Conservation (phyloP, 1,140 invertebrate species). For the Catajapyx aquilonaris region DNA sequence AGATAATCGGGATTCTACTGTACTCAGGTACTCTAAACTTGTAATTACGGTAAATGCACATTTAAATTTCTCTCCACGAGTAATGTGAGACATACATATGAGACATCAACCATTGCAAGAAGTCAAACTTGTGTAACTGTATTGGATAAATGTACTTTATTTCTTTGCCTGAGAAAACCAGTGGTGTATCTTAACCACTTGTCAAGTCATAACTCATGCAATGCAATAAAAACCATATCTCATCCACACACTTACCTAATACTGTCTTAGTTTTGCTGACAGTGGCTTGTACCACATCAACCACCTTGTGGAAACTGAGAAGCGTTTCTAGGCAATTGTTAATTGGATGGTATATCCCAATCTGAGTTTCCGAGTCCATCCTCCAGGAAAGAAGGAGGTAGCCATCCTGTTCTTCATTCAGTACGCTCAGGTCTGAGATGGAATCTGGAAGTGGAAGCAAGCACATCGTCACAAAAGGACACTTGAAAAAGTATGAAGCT, state of each 20-base stretch:
- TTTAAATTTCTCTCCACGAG: constrained; percentile 9
- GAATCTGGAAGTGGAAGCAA: too few species aligned
- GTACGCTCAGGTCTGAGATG: too few species aligned
- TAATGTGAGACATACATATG: constrained; percentile 8
- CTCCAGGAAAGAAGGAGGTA: too few species aligned
- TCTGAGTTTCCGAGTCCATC: too few species aligned
- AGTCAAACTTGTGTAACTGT: constrained; percentile 8
- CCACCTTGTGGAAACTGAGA: constrained; percentile 33
- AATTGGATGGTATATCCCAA: too few species aligned
- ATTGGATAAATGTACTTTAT: constrained; percentile 9
- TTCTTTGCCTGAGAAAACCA: constrained; percentile 1
- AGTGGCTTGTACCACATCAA: constrained; percentile 54
- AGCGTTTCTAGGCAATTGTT: too few species aligned
- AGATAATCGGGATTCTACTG: too few species aligned
- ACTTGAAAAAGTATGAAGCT: too few species aligned
- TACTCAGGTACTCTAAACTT: too few species aligned
- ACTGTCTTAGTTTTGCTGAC: constrained; percentile 41
- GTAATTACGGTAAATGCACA: too few species aligned
- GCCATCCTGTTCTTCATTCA: too few species aligned
- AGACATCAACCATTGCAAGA: constrained; percentile 11
- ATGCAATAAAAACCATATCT: constrained; percentile 5
- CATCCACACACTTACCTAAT: constrained; percentile 20
- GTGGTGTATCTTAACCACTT: constrained; percentile 3
- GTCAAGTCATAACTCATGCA: constrained; percentile 1
- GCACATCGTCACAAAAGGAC: too few species aligned